Evolutionary conservation across 1,140 invertebrate genomes (phyloP).

Genomic region (Drosophila bifasciata): DNA sequence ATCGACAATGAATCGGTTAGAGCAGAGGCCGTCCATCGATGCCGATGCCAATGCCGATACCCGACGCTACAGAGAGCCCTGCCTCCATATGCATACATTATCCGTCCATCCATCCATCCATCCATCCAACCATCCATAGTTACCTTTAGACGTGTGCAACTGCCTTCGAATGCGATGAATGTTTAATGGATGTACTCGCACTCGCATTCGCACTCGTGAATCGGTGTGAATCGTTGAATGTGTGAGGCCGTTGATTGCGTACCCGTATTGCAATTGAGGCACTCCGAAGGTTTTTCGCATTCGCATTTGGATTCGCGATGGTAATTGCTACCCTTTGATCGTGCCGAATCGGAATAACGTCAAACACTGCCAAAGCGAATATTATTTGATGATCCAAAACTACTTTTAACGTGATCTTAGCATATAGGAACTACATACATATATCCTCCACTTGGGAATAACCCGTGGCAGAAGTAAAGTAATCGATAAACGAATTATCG

Average conservation of each 20-base stretch:
- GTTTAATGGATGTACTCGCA: slow-evolving; percentile 10
- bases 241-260: slow-evolving; percentile 38
- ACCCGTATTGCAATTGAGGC: slow-evolving; percentile 34
- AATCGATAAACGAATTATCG: too few species aligned
- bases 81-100: slow-evolving; percentile 52
- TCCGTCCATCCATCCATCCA: too few species aligned
- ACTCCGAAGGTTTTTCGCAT: slow-evolving; percentile 41
- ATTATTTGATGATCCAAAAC: too few species aligned
- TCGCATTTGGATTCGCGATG: slow-evolving; percentile 36
- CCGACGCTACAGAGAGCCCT: slow-evolving; percentile 24
- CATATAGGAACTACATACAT: too few species aligned
- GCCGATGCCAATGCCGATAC: slow-evolving; percentile 22
- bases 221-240: slow-evolving; percentile 12
- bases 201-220: not conserved
- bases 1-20: slow-evolving; percentile 20
- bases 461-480: too few species aligned
- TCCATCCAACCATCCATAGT: too few species aligned
- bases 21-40: slow-evolving; percentile 40
- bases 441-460: not conserved
- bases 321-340: slow-evolving; percentile 51
- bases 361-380: not conserved
- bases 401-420: too few species aligned
- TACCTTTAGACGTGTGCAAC: slow-evolving; percentile 12
- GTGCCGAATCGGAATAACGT: slow-evolving; percentile 25
- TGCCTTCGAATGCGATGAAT: slow-evolving; percentile 1